Conservation (phyloP, 1,140 invertebrate genomes). For the honey bee (Apis mellifera) region Amel_HAv3.1 CM009941.2:14929501-14930000, state of each 20-base stretch:
- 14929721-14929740: constrained; percentile 82
- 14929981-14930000: constrained; percentile 60
- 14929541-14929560: constrained; percentile 90
- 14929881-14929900: constrained; percentile 8
- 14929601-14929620: constrained; percentile 88
- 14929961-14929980: constrained; percentile 69
- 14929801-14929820: constrained; percentile 72
- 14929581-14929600: constrained; percentile 88
- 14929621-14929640: constrained; percentile 89
- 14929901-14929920: constrained; percentile 46
- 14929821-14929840: constrained; percentile 86
- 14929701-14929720: constrained; percentile 88
- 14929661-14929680: constrained; percentile 89
- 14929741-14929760: not conserved
- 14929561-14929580: constrained; percentile 91
- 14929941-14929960: constrained; percentile 66
- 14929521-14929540: constrained; percentile 89
- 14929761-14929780: not conserved
- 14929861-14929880: constrained; percentile 54
- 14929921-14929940: constrained; percentile 54
- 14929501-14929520: constrained; percentile 86
- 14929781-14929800: too few species aligned
- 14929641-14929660: constrained; percentile 93
- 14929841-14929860: constrained; percentile 86
- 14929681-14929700: constrained; percentile 90